These are phyloP conservation scores for Erythrolamprus reginae DNA, from an alignment of 2,113 vertebrate genomes.

Conservation along the genomic window DNA sequence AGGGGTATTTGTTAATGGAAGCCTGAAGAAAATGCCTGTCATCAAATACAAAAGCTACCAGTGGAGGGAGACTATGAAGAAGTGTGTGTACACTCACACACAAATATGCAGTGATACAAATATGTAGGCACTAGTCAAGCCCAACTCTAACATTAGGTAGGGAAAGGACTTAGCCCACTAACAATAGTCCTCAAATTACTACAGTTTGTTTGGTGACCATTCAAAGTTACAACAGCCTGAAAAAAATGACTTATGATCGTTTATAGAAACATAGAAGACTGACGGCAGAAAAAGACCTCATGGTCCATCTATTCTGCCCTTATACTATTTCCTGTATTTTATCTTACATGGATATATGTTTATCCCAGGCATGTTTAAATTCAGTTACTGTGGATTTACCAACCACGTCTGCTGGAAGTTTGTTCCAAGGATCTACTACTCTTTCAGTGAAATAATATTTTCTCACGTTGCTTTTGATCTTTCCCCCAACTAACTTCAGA, in stretches of 20 bases:
- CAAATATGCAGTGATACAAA: not conserved
- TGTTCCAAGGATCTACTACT: too few relatives aligned
- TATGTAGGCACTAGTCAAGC: not conserved
- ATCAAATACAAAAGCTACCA: not conserved
- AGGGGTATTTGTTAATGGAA: slow-evolving; percentile 53
- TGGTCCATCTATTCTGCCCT: too few relatives aligned
- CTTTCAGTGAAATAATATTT: too few relatives aligned
- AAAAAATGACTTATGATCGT: not conserved
- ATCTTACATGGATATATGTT: too few relatives aligned
- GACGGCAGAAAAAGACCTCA: too few relatives aligned
- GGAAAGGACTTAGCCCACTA: not conserved
- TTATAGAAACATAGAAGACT: too few relatives aligned
- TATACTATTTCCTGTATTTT: too few relatives aligned
- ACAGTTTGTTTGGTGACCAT: not conserved
- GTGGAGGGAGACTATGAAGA: not conserved
- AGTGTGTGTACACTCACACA: not conserved
- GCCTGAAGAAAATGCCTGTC: slow-evolving; percentile 20
- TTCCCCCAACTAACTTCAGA: too few relatives aligned
- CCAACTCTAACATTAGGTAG: not conserved
- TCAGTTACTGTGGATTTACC: too few relatives aligned
- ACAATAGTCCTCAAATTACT: not conserved
- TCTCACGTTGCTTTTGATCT: too few relatives aligned
- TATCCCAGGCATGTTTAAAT: too few relatives aligned
- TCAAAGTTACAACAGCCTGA: not conserved
- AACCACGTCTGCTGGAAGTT: too few relatives aligned